Conservation (phyloP, 64 coral and sea anemone genomes). For the Stylophora pistillata region DNA sequence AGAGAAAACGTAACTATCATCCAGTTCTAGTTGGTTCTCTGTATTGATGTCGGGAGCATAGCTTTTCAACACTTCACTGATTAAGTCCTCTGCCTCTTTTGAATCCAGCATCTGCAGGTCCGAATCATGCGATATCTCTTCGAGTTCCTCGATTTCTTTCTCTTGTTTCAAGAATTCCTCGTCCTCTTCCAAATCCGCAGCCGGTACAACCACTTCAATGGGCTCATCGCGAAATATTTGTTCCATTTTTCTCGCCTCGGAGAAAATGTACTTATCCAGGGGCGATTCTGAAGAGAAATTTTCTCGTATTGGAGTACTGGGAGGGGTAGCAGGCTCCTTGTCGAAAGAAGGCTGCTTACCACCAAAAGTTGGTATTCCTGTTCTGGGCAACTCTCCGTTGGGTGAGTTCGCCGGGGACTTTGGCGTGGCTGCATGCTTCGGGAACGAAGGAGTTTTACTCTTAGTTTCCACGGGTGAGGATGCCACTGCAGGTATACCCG, state of each 20-base stretch:
- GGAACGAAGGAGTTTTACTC: slow-evolving; percentile 17
- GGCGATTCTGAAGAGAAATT: slow-evolving; percentile 39
- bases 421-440: not conserved
- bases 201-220: slow-evolving; percentile 68
- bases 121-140: slow-evolving; percentile 32
- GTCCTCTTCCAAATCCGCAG: slow-evolving; percentile 15
- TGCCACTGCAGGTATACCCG: not conserved
- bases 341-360: slow-evolving; percentile 1
- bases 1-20: not conserved
- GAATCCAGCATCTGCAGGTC: slow-evolving; percentile 23
- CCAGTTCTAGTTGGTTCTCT: slow-evolving; percentile 11
- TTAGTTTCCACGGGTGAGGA: slow-evolving; percentile 33
- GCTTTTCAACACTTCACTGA: slow-evolving; percentile 77
- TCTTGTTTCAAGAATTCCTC: slow-evolving; percentile 26
- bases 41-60: slow-evolving; percentile 66
- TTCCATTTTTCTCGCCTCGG: slow-evolving; percentile 83
- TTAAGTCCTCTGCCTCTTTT: slow-evolving; percentile 61
- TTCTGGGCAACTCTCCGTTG: not conserved
- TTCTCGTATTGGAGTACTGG: slow-evolving; percentile 8
- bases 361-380: slow-evolving; percentile 6
- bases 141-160: slow-evolving; percentile 32
- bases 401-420: not conserved
- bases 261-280: slow-evolving; percentile 81
- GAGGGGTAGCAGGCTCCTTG: slow-evolving; percentile 23
- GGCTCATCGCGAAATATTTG: slow-evolving; percentile 79